These are phyloP conservation scores for Pseudachorutes palmiensis DNA, from an alignment of 1,140 invertebrate genomes.

Conservation along the genomic window DNA sequence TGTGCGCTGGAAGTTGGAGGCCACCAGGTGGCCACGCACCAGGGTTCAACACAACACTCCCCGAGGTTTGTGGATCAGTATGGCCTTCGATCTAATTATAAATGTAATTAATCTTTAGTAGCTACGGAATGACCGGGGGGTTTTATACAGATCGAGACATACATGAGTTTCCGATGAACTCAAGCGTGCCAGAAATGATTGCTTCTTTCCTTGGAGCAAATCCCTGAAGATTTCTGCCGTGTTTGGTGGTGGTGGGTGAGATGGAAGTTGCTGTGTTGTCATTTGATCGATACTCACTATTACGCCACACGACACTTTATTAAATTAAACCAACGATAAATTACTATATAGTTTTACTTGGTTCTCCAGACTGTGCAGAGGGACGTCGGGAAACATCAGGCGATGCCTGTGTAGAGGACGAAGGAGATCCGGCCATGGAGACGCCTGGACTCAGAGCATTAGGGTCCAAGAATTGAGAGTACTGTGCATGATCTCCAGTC, in stretches of 20 bases:
- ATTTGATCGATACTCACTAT: background rate
- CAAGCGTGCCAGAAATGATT: slow-evolving; percentile 62
- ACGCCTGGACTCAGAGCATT: slow-evolving; percentile 41
- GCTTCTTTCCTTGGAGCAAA: slow-evolving; percentile 77
- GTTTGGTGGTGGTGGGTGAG: slow-evolving; percentile 30
- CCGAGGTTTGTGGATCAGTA: background rate
- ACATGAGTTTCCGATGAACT: slow-evolving; percentile 38
- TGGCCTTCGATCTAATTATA: slow-evolving; percentile 21
- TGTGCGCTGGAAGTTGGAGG: slow-evolving; percentile 25
- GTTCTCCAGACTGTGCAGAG: slow-evolving; percentile 34
- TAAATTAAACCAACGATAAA: too few relatives aligned
- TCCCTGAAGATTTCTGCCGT: slow-evolving; percentile 79
- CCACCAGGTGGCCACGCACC: slow-evolving; percentile 28
- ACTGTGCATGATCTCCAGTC: slow-evolving; percentile 44
- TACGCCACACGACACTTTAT: too few relatives aligned
- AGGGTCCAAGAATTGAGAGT: slow-evolving; percentile 36
- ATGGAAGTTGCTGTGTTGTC: background rate
- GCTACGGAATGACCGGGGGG: too few relatives aligned
- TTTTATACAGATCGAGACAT: slow-evolving; percentile 5
- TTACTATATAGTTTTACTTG: background rate
- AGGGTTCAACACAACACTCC: slow-evolving; percentile 34
- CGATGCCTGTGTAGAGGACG: slow-evolving; percentile 43
- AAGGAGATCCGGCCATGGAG: slow-evolving; percentile 50
- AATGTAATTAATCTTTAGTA: background rate
- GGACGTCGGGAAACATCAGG: slow-evolving; percentile 34